phyloP scores from a whole-genome alignment of 2,888 invertebrate species.

The Anodontia alba region DNA sequence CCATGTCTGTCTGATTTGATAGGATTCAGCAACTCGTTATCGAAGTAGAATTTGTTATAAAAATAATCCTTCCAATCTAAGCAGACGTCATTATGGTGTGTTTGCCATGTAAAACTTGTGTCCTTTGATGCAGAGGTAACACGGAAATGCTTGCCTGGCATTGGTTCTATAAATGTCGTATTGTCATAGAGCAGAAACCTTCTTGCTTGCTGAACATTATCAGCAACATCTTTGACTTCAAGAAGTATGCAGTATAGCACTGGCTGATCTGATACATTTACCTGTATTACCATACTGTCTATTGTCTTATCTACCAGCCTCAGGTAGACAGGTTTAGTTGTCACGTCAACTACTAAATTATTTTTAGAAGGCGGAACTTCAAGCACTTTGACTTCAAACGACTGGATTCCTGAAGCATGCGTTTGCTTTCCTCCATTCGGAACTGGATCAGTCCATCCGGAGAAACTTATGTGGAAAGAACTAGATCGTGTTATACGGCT shows the following conservation, averaged over 20 bases:
- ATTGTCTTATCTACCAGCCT: neutral
- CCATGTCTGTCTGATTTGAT: conserved; percentile 18
- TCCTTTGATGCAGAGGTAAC: conserved; percentile 38
- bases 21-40: conserved; percentile 32
- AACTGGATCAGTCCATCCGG: neutral
- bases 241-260: conserved; percentile 25
- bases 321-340: neutral
- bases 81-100: conserved; percentile 41
- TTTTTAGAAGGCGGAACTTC: neutral
- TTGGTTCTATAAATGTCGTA: conserved; percentile 36
- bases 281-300: neutral
- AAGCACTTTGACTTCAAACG: neutral
- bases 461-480: neutral
- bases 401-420: neutral
- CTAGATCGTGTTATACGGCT: neutral
- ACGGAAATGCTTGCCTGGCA: conserved; percentile 6
- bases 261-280: conserved; percentile 23
- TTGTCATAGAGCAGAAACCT: conserved; percentile 61
- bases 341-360: neutral
- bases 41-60: conserved; percentile 35
- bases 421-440: neutral
- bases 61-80: conserved; percentile 51
- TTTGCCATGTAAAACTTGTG: conserved; percentile 54
- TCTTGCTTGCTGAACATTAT: conserved; percentile 51
- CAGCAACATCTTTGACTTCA: conserved; percentile 55